Base-by-base conservation (phyloP, 2,888 invertebrate genomes). In the Ceratothoa steindachneri region DNA sequence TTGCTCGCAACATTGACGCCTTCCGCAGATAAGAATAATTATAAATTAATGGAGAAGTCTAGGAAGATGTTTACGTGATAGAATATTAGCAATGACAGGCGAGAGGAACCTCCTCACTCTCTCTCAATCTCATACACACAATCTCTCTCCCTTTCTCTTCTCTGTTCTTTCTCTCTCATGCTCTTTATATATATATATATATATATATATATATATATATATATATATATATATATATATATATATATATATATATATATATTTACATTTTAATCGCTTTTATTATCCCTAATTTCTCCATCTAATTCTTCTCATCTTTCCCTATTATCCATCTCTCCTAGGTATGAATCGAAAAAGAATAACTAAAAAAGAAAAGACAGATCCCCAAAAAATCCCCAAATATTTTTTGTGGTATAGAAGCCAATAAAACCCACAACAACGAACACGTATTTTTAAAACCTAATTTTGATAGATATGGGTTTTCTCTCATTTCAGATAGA, bases 181-280 rank as follows among this genome's bases (percentile, higher is more conserved):
- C 19, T 60, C 19, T 60, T 12, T 60, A 24, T 60, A 24, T 60
- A 24, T 60, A 24, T 60, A 24, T 60, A 24, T 60, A 24, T 60
- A 24, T 60, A 24, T 7, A 24, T 60, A 24, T 60, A 60, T 60
- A 60, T 60, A 60, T 60, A 60, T 60, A 60, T 60, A 60, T 60
- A 60, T 60, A 60, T 60, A 60, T 60, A 60, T 60, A 60, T 60
- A 60, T 60, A 60, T 60, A 60, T 60, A 60, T 60, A 60, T 60
- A 60, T 60, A 60, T 60, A 60, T 60, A 60, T 60, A 60, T 60
- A 60, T 60, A 60, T 60, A 60, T 60, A 60, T 60, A 41, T 41
- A 41, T 41, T 9, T 41, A 41, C 41, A 41, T 41, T 41, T n/a
- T n/a, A n/a, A n/a, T n/a, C n/a, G n/a, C n/a, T n/a, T n/a, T n/a